These are phyloP conservation scores for Lepidurus packardi DNA, from an alignment of 1,140 invertebrate genomes.

Conservation along the genomic window DNA sequence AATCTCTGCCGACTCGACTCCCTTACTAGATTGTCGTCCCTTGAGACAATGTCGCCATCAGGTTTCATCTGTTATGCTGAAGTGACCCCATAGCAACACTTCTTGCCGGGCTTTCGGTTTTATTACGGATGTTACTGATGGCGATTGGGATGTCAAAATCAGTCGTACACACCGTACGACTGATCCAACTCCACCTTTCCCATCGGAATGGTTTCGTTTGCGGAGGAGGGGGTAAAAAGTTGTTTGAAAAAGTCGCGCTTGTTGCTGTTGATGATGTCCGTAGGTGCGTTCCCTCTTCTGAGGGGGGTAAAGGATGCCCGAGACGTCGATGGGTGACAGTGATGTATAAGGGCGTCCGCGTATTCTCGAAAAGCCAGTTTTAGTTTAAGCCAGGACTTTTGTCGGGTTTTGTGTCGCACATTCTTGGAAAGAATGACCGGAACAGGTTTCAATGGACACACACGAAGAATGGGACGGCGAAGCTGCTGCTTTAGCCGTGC, in stretches of 20 bases:
- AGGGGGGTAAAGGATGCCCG: background rate
- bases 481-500: background rate
- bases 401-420: background rate
- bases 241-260: background rate
- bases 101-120: too few species aligned
- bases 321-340: conserved; percentile 11
- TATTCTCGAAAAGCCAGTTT: background rate
- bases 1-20: background rate
- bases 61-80: too few species aligned
- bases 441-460: conserved; percentile 21
- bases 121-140: too few species aligned
- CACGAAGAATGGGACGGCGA: conserved; percentile 7
- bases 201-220: too few species aligned
- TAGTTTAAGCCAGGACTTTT: background rate
- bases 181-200: too few species aligned
- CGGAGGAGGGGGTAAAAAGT: background rate
- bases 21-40: too few species aligned
- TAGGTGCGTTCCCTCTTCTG: background rate
- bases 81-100: too few species aligned
- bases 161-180: too few species aligned
- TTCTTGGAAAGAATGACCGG: conserved; percentile 17
- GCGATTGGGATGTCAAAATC: too few species aligned
- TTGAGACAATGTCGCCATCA: too few species aligned
- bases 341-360: conserved; percentile 6
- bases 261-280: background rate